These are phyloP conservation scores for Diploscapter pachys DNA, from an alignment of 1,140 invertebrate species.

Conservation along the genomic window DNA sequence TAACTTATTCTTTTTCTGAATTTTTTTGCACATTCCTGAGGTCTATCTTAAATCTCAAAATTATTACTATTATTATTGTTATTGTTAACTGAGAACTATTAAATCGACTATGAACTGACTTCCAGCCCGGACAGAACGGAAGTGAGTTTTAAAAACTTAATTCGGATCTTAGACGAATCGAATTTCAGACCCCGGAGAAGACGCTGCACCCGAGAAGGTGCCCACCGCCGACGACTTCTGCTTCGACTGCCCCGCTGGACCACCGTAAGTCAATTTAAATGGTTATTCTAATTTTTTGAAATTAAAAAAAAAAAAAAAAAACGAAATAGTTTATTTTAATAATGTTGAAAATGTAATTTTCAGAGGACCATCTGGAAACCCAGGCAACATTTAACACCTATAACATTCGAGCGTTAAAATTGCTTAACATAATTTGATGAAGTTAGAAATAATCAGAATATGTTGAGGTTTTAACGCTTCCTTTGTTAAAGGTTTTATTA, in stretches of 20 bases:
- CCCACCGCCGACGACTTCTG: slow-evolving; percentile 35
- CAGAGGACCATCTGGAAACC: slow-evolving; percentile 40
- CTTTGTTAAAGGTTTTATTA: too few relatives aligned
- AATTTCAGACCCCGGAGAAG: slow-evolving; percentile 34
- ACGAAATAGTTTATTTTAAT: too few relatives aligned
- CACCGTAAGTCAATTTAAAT: slow-evolving; percentile 27
- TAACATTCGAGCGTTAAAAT: slow-evolving; percentile 37
- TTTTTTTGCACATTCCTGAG: too few relatives aligned
- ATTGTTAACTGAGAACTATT: too few relatives aligned
- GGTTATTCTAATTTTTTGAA: too few relatives aligned
- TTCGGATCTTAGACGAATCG: slow-evolving; percentile 19
- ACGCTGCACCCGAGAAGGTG: slow-evolving; percentile 31
- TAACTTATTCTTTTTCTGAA: too few relatives aligned
- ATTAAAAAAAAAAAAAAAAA: too few relatives aligned
- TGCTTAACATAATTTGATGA: slow-evolving; percentile 11
- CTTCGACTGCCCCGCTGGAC: slow-evolving; percentile 46
- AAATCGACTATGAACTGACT: too few relatives aligned
- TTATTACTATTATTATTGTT: too few relatives aligned
- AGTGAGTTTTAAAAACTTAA: neutral
- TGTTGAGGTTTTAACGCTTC: too few relatives aligned
- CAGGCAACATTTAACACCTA: slow-evolving; percentile 30
- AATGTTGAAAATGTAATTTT: slow-evolving; percentile 41
- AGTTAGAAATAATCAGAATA: neutral
- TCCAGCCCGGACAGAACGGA: slow-evolving; percentile 37
- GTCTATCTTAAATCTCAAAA: too few relatives aligned